phyloP scores from a whole-genome alignment of 2,113 vertebrate genomes.

The Phalacrocorax pelagicus region DNA sequence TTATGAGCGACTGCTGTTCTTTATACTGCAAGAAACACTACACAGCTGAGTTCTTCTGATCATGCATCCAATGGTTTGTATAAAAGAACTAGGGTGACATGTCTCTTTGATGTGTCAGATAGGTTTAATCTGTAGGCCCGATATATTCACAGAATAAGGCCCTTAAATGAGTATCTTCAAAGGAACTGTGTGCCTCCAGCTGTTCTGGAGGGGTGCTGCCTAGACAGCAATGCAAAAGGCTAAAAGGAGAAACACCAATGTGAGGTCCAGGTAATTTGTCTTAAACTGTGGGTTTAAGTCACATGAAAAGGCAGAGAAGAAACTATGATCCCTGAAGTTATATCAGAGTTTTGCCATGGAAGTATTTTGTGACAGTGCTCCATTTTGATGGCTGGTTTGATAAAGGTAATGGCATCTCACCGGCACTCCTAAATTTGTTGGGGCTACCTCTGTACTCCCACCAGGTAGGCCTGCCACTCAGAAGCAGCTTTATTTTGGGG shows the following conservation, averaged over 20 bases:
- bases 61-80: background rate
- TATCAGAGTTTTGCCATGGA: background rate
- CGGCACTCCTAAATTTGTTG: background rate
- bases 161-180: conserved; percentile 15
- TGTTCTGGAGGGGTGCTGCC: background rate
- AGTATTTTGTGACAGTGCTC: background rate
- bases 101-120: background rate
- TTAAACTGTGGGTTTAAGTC: background rate
- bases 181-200: background rate
- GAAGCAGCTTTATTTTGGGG: background rate
- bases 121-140: background rate
- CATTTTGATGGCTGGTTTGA: background rate
- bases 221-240: background rate
- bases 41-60: background rate
- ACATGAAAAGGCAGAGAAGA: background rate
- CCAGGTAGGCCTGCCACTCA: background rate
- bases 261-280: background rate
- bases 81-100: background rate
- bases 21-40: background rate
- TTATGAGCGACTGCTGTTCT: background rate
- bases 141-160: background rate
- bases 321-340: background rate
- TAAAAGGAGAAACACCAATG: background rate
- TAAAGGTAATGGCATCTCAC: background rate
- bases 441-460: background rate